Conservation (phyloP, 37 sponge, comb jelly and placozoan genomes). For the Diacarnus erythraeanus region DNA sequence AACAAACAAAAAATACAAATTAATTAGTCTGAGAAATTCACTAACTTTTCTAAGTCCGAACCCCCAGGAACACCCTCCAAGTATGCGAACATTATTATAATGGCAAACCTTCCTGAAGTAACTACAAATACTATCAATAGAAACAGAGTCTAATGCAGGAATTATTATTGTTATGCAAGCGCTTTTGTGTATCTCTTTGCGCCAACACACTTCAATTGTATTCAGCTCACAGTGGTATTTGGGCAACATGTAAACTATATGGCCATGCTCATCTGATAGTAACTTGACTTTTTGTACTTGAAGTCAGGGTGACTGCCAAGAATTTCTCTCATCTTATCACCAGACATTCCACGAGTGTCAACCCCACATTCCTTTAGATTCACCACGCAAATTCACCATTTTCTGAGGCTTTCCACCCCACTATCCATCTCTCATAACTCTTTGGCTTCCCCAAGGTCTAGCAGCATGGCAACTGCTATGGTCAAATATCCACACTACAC, state of each 20-base stretch:
- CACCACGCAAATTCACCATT: neutral
- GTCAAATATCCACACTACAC: constrained; percentile 50
- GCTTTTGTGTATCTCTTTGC: too few relatives aligned
- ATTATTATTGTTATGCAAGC: too few relatives aligned
- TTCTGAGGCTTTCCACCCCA: neutral
- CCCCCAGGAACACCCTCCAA: constrained; percentile 43
- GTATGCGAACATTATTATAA: constrained; percentile 55
- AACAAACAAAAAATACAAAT: too few relatives aligned
- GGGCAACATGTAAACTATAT: too few relatives aligned
- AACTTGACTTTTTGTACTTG: too few relatives aligned
- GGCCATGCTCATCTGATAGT: too few relatives aligned
- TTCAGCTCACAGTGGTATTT: too few relatives aligned
- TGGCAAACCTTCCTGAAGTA: constrained; percentile 34
- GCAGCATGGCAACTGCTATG: constrained; percentile 54
- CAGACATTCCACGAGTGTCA: too few relatives aligned
- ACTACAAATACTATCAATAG: constrained; percentile 26
- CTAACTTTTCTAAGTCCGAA: constrained; percentile 24
- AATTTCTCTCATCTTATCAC: too few relatives aligned
- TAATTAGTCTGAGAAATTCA: too few relatives aligned
- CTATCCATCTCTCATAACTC: neutral
- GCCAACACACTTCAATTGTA: too few relatives aligned
- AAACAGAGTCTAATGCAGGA: constrained; percentile 36
- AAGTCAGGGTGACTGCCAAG: too few relatives aligned
- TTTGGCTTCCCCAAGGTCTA: neutral
- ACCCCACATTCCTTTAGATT: neutral